Conservation (phyloP, 2,797 vertebrate species). For the Nasua narica region DNA sequence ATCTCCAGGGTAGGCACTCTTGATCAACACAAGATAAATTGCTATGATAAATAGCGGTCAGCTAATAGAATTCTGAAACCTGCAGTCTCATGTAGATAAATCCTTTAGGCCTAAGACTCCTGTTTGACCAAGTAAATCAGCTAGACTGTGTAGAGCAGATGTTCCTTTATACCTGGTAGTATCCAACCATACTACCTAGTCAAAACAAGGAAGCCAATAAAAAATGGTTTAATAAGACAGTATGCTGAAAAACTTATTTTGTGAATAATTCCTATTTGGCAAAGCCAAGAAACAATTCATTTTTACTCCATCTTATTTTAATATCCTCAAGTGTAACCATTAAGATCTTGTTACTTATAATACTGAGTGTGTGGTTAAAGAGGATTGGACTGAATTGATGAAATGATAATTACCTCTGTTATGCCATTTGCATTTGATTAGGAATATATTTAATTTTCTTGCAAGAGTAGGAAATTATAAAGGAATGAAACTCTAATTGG, state of each 20-base stretch:
- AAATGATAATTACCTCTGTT: conserved; percentile 50
- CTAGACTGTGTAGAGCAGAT: background rate
- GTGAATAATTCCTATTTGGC: background rate
- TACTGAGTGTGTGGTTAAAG: background rate
- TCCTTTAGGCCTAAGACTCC: accelerated
- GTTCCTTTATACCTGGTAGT: background rate
- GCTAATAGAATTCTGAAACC: background rate
- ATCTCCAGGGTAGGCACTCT: background rate
- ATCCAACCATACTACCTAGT: background rate
- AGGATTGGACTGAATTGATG: conserved; percentile 35
- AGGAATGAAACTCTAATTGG: conserved; percentile 22
- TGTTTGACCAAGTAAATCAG: background rate
- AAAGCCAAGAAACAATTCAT: background rate
- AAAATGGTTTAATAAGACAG: background rate
- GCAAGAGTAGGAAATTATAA: conserved; percentile 32
- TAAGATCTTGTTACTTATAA: conserved; percentile 2
- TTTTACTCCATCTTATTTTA: background rate
- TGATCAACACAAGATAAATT: background rate
- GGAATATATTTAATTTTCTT: conserved; percentile 56
- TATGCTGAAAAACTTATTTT: background rate
- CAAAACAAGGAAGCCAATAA: background rate
- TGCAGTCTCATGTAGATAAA: background rate
- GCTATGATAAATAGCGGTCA: background rate
- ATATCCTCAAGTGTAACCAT: conserved; percentile 41
- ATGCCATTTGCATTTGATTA: conserved; percentile 56